Base-by-base conservation (phyloP, 2,797 vertebrate genomes). In the Dendrocincla fuliginosa region DNA sequence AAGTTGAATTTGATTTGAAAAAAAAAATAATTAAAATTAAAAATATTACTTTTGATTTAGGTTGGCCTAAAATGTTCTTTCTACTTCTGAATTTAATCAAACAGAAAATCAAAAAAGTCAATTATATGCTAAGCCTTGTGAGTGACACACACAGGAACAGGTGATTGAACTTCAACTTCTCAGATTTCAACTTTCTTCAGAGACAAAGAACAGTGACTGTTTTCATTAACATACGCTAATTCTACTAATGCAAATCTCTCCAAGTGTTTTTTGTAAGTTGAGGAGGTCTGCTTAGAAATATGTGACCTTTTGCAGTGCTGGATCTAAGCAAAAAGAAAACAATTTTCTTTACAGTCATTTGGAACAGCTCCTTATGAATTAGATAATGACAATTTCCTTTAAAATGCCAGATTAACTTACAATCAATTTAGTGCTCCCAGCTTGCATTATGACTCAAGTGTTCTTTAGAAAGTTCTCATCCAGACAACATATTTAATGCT, bases 371-470 rank as follows among this genome's bases (percentile, higher is more conserved):
- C 78, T 94, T 64, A 44, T 68, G 87, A 90, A 90, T 85, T 73
- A 95, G 95, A 92, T 95, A 96, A 95, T 70, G 82, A 94, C 86
- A 92, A 95, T 95, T 96, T 94, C 75, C 86, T 94, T 95, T 84
- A 95, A 96, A 97, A 97, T 93, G 91, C 95, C 96, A 94, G 86
- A 81, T 93, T 92, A 95, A 88, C 56, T 97, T 95, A 96, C 70
- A 90, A 92, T 97, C 94, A 95, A 89, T 95, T 94, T 93, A 91
- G 55, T 79, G 56, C 53, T 89, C 78, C 63, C 84, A 85, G 69
- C 56, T 74, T 92, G 69, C 67, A 56, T 93, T 94, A 46, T 84
- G 84, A 91, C 33, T 96, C 67, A 84, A 88, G 69, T 64, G 50
- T 95, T 92, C 70, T 69, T 33, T 52, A 55, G 32, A 75, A 88